These are phyloP conservation scores for Ispidina picta DNA, from an alignment of 2,797 vertebrate species.

Conservation along the genomic window DNA sequence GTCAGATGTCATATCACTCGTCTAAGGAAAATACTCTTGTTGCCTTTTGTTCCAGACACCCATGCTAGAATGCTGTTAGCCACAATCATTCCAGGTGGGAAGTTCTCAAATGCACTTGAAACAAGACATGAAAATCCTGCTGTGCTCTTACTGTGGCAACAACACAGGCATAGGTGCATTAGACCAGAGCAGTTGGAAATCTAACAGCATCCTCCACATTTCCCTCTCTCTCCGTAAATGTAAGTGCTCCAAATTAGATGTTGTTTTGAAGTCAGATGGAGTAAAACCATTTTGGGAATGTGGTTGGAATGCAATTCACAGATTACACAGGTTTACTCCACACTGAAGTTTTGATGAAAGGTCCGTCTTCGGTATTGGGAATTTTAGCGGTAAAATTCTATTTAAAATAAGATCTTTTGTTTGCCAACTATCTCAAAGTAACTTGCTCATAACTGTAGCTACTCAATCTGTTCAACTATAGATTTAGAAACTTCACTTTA, in stretches of 20 bases:
- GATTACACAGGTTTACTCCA: not conserved
- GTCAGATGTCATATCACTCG: not conserved
- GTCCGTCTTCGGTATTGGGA: not conserved
- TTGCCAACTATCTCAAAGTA: not conserved
- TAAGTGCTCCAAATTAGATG: not conserved
- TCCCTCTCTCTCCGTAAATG: not conserved
- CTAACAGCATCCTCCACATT: not conserved
- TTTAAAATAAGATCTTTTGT: not conserved
- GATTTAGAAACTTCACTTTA: not conserved
- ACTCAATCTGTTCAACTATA: not conserved
- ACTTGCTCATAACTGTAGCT: not conserved
- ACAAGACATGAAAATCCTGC: not conserved
- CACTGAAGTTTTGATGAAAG: not conserved
- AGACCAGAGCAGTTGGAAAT: not conserved
- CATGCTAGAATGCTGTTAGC: not conserved
- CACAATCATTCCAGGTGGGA: not conserved
- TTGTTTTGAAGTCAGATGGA: not conserved
- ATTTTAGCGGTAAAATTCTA: not conserved
- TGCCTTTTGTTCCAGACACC: not conserved
- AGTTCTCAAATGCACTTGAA: not conserved
- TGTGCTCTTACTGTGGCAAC: not conserved
- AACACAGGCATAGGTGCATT: not conserved
- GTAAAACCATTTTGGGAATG: not conserved
- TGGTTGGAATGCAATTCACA: not conserved
- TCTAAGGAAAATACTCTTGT: not conserved